These are phyloP conservation scores for Neodon shergylaensis DNA, from an alignment of 2,113 vertebrate species.

Conservation along the genomic window DNA sequence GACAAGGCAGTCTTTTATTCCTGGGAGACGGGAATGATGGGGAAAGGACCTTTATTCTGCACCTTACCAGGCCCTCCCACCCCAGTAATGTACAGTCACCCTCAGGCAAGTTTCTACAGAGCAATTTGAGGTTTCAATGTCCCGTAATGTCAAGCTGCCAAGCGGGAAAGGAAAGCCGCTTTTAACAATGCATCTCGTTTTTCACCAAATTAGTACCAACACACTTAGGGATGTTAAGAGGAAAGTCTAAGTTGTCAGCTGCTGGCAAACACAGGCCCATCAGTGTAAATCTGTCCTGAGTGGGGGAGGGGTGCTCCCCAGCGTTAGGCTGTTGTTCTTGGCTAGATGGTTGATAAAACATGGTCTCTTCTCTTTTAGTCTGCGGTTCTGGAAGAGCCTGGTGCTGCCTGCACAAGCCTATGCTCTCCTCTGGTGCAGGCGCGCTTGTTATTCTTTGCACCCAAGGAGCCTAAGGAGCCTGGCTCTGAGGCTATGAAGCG, in stretches of 20 bases:
- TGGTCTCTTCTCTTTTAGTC: conserved; percentile 30
- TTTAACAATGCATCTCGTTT: conserved; percentile 72
- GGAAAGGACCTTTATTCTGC: not conserved
- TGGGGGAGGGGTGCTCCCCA: not conserved
- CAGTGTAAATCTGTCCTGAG: conserved; percentile 44
- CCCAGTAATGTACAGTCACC: not conserved
- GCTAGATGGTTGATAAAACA: conserved; percentile 54
- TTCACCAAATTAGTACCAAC: conserved; percentile 65
- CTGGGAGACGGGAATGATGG: not conserved
- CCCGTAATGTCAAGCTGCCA: conserved; percentile 59
- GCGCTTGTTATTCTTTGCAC: conserved; percentile 56
- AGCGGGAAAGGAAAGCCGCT: conserved; percentile 63
- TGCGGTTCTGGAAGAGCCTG: conserved; percentile 16
- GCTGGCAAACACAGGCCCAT: conserved; percentile 37
- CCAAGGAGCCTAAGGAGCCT: conserved; percentile 57
- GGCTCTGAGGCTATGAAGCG: not conserved
- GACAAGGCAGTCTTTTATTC: conserved; percentile 40
- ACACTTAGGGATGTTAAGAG: conserved; percentile 60
- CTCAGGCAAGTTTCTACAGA: not conserved
- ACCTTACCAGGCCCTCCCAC: not conserved
- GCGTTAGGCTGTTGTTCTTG: conserved; percentile 47
- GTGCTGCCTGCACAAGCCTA: not conserved
- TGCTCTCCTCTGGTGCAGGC: conserved; percentile 33
- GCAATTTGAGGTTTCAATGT: conserved; percentile 59
- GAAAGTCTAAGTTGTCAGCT: conserved; percentile 60